Evolutionary conservation across 2,888 invertebrate genomes (phyloP), one percentile per base, ranked within the genome.

Genomic region (Lathronympha strigana): DNA sequence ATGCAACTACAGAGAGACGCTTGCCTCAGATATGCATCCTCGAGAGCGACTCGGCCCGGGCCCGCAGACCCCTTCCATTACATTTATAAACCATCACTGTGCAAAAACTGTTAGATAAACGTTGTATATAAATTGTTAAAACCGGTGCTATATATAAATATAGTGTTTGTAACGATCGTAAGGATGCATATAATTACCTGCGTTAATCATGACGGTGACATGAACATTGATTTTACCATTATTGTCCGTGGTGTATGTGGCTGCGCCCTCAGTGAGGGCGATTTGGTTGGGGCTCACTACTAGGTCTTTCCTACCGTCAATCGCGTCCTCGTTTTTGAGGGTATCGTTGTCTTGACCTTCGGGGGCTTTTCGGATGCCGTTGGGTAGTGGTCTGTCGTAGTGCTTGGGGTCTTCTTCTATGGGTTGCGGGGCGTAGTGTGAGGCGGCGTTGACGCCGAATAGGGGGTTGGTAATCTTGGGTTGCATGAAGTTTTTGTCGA

Each of bases 171-270:
- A 71, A 72, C 68, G 72, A 71, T 81, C 86, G 82, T 87, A 90
- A 87, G 90, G 91, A 92, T 90, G 92, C 90, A 91, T 89, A 90
- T 91, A 91, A 88, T 92, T 90, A 85, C 94, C 94, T 76, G 95
- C 95, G 83, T 95, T 95, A 82, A 97, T 97, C 92, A 96, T 95
- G 88, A 96, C 96, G 84, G 96, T 96, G 85, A 96, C 96, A 93
- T 95, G 96, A 86, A 96, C 96, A 93, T 96, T 96, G 92, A 96
- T 96, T 93, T 97, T 97, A 85, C 96, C 96, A 93, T 97, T 97
- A 91, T 95, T 93, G 87, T 95, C 95, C 73, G 95, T 94, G 73
- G 94, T 93, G 90, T 95, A 94, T 68, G 93, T 92, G 62, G 92
- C 89, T 43, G 89, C 89, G 74, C 92, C 92, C 61, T 93, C 92